Evolutionary conservation across 2,888 invertebrate genomes (phyloP).

Genomic region (Lordiphosa andalusiaca): DNA sequence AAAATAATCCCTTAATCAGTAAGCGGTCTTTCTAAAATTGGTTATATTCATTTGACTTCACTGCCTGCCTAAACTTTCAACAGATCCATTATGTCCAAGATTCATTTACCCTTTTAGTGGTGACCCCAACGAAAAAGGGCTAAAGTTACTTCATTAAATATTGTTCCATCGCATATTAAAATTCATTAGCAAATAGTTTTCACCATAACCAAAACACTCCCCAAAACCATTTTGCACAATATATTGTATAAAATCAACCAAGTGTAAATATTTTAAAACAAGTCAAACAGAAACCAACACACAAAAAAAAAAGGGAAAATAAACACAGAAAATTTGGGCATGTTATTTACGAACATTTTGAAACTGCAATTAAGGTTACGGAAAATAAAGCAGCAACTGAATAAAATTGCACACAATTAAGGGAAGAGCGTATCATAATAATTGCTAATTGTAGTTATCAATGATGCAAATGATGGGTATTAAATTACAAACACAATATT

Average conservation of each 20-base stretch:
- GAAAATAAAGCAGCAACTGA: background rate
- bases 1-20: no score
- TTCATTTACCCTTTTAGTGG: no score
- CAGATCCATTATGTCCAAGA: no score
- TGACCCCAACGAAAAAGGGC: no score
- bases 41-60: no score
- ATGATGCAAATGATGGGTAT: slow-evolving; percentile 1
- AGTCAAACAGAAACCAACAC: slow-evolving; percentile 13
- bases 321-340: slow-evolving; percentile 18
- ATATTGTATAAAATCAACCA: slow-evolving; percentile 16
- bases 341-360: slow-evolving; percentile 23
- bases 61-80: no score
- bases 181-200: slow-evolving; percentile 6
- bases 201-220: slow-evolving; percentile 10
- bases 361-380: slow-evolving; percentile 37
- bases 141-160: background rate
- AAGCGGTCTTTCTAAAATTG: no score
- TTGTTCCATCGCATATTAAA: background rate
- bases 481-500: slow-evolving; percentile 6
- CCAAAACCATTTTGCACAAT: slow-evolving; percentile 4
- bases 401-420: slow-evolving; percentile 30
- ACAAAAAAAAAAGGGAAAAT: slow-evolving; percentile 13
- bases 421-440: slow-evolving; percentile 32
- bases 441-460: slow-evolving; percentile 1
- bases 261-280: slow-evolving; percentile 15